Evolutionary conservation across 2,113 vertebrate species (phyloP).

Genomic region (Phrynosoma blainvillii): DNA sequence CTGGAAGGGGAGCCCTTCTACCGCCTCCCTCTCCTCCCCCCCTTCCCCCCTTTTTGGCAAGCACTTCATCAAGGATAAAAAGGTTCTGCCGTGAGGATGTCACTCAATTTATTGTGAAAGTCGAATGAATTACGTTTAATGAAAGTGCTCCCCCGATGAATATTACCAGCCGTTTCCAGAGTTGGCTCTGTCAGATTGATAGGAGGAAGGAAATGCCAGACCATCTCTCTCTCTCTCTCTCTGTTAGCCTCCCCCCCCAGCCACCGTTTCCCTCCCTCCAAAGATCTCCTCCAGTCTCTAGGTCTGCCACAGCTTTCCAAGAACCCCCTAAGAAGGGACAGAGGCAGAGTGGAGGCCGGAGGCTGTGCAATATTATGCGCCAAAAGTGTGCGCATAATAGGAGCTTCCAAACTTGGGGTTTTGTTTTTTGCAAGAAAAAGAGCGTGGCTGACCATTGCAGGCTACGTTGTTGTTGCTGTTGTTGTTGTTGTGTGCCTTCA

Average conservation of each 20-base stretch:
- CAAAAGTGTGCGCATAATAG: background rate
- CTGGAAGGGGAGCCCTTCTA: conserved; percentile 35
- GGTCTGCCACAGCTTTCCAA: conserved; percentile 75
- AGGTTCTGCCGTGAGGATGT: conserved; percentile 83
- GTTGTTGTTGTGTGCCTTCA: no score
- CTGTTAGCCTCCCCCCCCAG: conserved; percentile 29
- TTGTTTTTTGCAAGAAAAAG: no score
- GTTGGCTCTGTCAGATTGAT: conserved; percentile 82
- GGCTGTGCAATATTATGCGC: no score
- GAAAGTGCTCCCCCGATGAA: conserved; percentile 88
- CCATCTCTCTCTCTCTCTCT: conserved; percentile 56
- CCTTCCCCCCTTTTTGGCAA: conserved; percentile 68
- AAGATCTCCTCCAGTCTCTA: conserved; percentile 59
- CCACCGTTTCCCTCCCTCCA: background rate
- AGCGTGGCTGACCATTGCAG: no score
- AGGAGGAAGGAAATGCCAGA: conserved; percentile 82
- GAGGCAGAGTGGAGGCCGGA: background rate
- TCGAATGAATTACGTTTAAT: conserved; percentile 89
- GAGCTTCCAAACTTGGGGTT: no score
- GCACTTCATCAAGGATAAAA: conserved; percentile 87
- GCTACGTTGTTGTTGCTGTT: no score
- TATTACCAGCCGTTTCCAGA: conserved; percentile 86
- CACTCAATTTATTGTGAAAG: conserved; percentile 90
- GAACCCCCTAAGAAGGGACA: conserved; percentile 52
- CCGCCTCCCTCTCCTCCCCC: background rate